Conservation (phyloP, 2,888 invertebrate genomes). For the Sialis lutaria region DNA sequence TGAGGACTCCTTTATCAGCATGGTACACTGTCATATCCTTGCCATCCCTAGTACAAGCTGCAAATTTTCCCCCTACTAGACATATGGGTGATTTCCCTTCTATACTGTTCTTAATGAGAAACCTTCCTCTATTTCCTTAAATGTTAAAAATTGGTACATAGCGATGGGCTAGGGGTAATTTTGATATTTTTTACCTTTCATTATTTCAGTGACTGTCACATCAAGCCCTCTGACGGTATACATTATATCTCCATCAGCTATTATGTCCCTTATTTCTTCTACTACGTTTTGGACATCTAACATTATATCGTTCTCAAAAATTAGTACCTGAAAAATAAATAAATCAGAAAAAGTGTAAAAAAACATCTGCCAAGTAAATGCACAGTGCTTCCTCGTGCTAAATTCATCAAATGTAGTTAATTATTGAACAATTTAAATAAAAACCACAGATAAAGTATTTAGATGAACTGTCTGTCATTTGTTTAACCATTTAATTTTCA, state of each 20-base stretch:
- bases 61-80: slow-evolving; percentile 27
- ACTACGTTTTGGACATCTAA: slow-evolving; percentile 33
- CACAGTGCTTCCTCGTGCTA: no score
- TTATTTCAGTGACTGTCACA: slow-evolving; percentile 39
- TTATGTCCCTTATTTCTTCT: slow-evolving; percentile 46
- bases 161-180: not conserved
- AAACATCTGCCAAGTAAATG: no score
- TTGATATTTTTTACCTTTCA: slow-evolving; percentile 25
- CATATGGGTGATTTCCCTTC: slow-evolving; percentile 37
- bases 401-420: no score
- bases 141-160: not conserved
- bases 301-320: slow-evolving; percentile 32
- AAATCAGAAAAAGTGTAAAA: no score
- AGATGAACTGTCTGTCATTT: no score
- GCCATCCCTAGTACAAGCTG: slow-evolving; percentile 32
- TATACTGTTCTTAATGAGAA: slow-evolving; percentile 31
- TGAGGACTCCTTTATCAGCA: slow-evolving; percentile 28
- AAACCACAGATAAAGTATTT: no score
- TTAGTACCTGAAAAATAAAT: slow-evolving; percentile 37
- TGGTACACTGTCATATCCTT: slow-evolving; percentile 35
- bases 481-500: no score
- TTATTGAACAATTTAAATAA: no score
- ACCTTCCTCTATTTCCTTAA: slow-evolving; percentile 19
- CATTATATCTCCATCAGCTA: slow-evolving; percentile 31
- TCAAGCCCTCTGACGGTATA: slow-evolving; percentile 44